phyloP scores from a whole-genome alignment of 2,888 invertebrate genomes.

The Apamea monoglypha region DNA sequence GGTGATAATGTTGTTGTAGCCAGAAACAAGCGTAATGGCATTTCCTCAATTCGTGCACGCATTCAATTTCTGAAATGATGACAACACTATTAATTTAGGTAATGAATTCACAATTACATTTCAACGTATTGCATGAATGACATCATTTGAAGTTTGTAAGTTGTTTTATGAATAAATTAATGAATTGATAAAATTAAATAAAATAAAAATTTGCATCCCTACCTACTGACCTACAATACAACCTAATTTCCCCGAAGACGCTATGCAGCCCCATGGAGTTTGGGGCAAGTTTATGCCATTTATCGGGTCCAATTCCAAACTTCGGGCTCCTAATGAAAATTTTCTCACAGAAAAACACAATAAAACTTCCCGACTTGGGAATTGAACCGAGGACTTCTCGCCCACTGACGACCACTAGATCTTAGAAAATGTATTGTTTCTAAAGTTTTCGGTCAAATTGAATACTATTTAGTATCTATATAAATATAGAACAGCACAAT shows the following conservation, averaged over 20 bases:
- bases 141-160: neutral
- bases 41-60: slow-evolving; percentile 22
- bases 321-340: slow-evolving; percentile 15
- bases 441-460: slow-evolving; percentile 26
- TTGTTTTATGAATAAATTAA: neutral
- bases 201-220: neutral
- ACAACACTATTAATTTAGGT: neutral
- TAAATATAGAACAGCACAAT: slow-evolving; percentile 37
- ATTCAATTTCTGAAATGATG: slow-evolving; percentile 27
- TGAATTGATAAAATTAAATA: neutral
- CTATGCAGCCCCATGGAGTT: neutral
- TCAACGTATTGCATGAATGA: neutral
- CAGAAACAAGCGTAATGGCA: slow-evolving; percentile 23
- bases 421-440: neutral
- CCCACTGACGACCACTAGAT: neutral
- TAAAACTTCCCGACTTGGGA: slow-evolving; percentile 8
- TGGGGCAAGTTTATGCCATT: slow-evolving; percentile 6
- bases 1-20: slow-evolving; percentile 12
- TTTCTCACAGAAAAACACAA: slow-evolving; percentile 12
- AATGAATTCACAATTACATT: neutral
- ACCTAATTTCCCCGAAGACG: neutral
- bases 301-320: slow-evolving; percentile 29
- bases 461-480: slow-evolving; percentile 25
- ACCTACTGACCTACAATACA: slow-evolving; percentile 4
- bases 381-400: neutral